Percentiles rank a stretch among this genome's conserved stretches.
Conservation (phyloP, 2,888 invertebrate genomes). For the Apotomis turbidana region DNA sequence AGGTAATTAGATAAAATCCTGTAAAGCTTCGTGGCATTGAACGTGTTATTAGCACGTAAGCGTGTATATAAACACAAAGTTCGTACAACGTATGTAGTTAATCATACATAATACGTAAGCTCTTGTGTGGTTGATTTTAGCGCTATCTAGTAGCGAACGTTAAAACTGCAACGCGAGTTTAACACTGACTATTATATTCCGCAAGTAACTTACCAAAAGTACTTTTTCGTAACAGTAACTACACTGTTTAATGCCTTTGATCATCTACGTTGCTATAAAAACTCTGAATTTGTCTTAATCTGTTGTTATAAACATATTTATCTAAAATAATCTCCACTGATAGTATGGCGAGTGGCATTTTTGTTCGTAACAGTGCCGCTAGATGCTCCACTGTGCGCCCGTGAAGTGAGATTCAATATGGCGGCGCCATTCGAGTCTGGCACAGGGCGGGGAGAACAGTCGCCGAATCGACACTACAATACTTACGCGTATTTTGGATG, state of each 20-base stretch:
- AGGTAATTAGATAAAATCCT: conserved; percentile 51
- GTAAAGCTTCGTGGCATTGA: conserved; percentile 53
- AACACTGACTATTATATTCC: neutral
- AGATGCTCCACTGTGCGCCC: conserved; percentile 68
- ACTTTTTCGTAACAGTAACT: neutral
- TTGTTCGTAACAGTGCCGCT: conserved; percentile 62
- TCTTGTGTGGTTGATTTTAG: neutral
- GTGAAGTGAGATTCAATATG: conserved; percentile 77
- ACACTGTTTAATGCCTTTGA: neutral
- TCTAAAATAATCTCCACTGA: conserved; percentile 10
- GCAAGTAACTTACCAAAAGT: neutral
- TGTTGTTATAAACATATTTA: neutral
- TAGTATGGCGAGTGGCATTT: conserved; percentile 45
- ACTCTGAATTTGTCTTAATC: neutral
- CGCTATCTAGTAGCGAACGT: conserved; percentile 25
- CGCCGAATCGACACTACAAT: conserved; percentile 77
- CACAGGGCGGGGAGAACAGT: conserved; percentile 84
- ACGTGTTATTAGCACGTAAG: conserved; percentile 44
- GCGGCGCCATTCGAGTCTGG: conserved; percentile 81
- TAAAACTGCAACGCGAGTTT: conserved; percentile 12
- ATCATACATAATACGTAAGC: conserved; percentile 12
- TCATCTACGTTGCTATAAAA: neutral
- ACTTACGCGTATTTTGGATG: conserved; percentile 81
- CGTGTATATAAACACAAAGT: conserved; percentile 37
- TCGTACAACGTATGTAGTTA: conserved; percentile 15